Evolutionary conservation across 2,888 invertebrate genomes (phyloP).

Genomic region (Gerris lacustris): DNA sequence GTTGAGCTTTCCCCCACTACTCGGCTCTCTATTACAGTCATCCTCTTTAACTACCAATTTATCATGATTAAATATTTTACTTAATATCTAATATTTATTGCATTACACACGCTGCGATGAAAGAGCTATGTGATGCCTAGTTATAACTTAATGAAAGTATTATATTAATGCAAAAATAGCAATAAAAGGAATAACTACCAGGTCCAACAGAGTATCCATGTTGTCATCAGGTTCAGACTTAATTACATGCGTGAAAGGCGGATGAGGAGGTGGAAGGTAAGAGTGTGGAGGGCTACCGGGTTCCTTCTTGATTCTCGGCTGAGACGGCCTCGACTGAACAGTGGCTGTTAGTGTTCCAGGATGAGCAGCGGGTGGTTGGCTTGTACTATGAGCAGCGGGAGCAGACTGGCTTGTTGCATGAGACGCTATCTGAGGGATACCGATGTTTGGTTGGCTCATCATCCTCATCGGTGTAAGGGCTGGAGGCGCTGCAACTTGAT

Average conservation of each 20-base stretch:
- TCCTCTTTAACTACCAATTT: too few relatives aligned
- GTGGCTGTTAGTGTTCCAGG: background rate
- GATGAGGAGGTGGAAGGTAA: background rate
- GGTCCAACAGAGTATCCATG: background rate
- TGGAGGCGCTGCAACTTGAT: background rate
- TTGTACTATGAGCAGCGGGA: background rate
- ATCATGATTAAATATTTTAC: too few relatives aligned
- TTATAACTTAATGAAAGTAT: too few relatives aligned
- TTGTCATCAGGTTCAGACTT: conserved; percentile 5
- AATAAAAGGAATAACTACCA: background rate
- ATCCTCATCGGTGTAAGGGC: conserved; percentile 1
- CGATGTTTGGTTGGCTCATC: background rate
- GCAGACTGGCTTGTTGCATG: background rate
- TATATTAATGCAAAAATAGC: too few relatives aligned
- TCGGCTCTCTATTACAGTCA: too few relatives aligned
- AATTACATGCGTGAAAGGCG: background rate
- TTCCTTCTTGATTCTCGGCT: conserved; percentile 4
- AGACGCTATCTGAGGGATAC: background rate
- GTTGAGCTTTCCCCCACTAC: too few relatives aligned
- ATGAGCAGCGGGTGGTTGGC: background rate
- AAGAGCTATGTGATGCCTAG: too few relatives aligned
- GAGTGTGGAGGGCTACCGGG: background rate
- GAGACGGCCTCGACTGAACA: background rate
- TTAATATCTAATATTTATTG: too few relatives aligned
- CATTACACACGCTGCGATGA: too few relatives aligned